phyloP scores from a whole-genome alignment of 2,888 invertebrate genomes.

The Drosophila setosimentum region DNA sequence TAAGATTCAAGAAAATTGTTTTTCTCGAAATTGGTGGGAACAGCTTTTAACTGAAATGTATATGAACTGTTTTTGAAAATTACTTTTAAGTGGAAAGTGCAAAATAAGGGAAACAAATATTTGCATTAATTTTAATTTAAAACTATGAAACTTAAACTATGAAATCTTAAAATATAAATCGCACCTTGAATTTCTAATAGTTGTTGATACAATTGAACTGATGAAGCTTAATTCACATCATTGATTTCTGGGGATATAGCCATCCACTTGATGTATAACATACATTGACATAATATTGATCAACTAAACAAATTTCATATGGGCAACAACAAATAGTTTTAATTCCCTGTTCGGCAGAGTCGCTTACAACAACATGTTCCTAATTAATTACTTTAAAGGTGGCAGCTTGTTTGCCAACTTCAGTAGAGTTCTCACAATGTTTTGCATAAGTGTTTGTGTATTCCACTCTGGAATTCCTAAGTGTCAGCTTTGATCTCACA shows the following conservation, averaged over 20 bases:
- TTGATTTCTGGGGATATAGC: too few relatives aligned
- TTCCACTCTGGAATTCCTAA: background rate
- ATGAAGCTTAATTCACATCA: background rate
- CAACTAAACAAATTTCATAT: background rate
- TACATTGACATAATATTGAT: background rate
- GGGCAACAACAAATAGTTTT: too few relatives aligned
- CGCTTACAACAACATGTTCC: background rate
- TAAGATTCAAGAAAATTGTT: background rate
- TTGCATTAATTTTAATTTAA: too few relatives aligned
- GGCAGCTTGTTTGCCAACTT: background rate
- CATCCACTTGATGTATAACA: background rate
- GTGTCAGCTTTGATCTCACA: background rate
- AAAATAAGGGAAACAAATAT: background rate
- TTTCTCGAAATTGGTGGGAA: background rate
- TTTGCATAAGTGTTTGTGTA: background rate
- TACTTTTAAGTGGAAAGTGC: background rate
- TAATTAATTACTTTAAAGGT: background rate
- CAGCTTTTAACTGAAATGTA: background rate
- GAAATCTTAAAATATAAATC: background rate
- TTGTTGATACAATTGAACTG: background rate
- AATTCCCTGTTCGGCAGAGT: background rate
- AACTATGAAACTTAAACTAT: too few relatives aligned
- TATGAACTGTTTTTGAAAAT: too few relatives aligned
- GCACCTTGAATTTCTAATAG: rapidly evolving
- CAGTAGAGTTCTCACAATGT: background rate